Evolutionary conservation across 2,113 vertebrate species (phyloP).

Genomic region (Mus musculus): GRCm39 chr5:34710001-34710500

Average conservation of each 20-base stretch:
- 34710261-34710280: neutral
- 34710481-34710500: neutral
- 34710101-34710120: constrained; percentile 97
- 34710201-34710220: rapidly evolving
- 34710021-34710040: neutral
- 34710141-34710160: constrained; percentile 95
- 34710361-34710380: neutral
- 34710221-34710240: no score
- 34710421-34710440: rapidly evolving
- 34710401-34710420: neutral
- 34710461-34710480: neutral
- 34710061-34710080: constrained; percentile 76
- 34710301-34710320: neutral
- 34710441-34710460: no score
- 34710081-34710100: constrained; percentile 96
- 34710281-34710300: neutral
- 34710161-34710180: constrained; percentile 98
- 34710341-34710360: neutral
- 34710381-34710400: neutral
- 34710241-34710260: neutral
- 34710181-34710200: constrained; percentile 88
- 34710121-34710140: constrained; percentile 98
- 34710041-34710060: neutral
- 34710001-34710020: neutral
- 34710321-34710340: neutral